Conservation (phyloP, 1,140 invertebrate species). For the Aradophagus sp. region DNA sequence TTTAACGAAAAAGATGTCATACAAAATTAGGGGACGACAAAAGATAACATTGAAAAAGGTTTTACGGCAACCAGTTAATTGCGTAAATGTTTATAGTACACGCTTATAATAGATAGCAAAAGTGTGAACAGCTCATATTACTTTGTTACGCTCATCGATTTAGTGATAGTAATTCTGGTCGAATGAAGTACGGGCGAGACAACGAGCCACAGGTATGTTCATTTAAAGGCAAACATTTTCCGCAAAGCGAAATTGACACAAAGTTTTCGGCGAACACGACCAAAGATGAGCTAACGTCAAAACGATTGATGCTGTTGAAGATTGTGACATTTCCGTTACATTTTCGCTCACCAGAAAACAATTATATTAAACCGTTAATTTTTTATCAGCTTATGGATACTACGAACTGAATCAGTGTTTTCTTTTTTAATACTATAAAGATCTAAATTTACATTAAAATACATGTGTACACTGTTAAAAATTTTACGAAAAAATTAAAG, state of each 20-base stretch:
- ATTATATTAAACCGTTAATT: no score
- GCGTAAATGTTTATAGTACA: constrained; percentile 10
- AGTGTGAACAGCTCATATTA: constrained; percentile 27
- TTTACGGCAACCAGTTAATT: no score
- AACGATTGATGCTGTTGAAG: constrained; percentile 14
- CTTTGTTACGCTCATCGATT: constrained; percentile 31
- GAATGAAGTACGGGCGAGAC: constrained; percentile 24
- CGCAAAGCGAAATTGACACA: constrained; percentile 25
- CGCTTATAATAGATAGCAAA: no score
- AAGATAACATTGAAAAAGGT: no score
- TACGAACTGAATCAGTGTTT: no score
- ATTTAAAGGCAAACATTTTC: constrained; percentile 44
- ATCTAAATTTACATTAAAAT: no score
- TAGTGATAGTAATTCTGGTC: constrained; percentile 13
- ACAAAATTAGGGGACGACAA: no score
- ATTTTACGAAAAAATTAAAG: no score
- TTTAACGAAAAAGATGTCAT: constrained; percentile 24
- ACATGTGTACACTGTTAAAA: no score
- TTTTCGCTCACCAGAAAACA: constrained; percentile 16
- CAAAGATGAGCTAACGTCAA: constrained; percentile 27
- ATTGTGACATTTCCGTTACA: constrained; percentile 31
- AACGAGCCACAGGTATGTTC: constrained; percentile 11
- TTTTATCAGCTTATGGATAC: no score
- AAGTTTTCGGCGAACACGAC: constrained; percentile 13
- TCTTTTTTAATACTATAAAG: no score